Percentiles rank a stretch among this genome's conserved stretches.
These are phyloP conservation scores for Gibbula magus DNA, from an alignment of 2,888 invertebrate genomes.

Conservation along the genomic window DNA sequence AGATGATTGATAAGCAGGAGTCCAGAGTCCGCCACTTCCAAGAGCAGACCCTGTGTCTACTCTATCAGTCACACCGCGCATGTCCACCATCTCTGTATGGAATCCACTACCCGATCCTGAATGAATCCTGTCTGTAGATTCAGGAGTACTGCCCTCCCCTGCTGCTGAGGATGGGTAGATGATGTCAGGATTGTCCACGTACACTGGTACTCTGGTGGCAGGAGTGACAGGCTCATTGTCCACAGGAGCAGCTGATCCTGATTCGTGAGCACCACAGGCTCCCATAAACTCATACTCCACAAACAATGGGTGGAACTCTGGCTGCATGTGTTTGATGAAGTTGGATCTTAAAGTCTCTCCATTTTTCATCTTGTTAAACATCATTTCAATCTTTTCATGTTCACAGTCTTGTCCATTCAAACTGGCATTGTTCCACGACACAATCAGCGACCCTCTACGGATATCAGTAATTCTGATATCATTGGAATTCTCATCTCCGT, in stretches of 20 bases:
- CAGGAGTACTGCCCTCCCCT: not conserved
- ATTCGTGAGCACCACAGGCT: not conserved
- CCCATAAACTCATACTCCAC: slow-evolving; percentile 12
- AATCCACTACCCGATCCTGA: not conserved
- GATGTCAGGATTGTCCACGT: not conserved
- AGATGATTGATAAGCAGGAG: not conserved
- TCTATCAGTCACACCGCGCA: not conserved
- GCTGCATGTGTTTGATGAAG: slow-evolving; percentile 22
- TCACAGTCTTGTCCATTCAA: slow-evolving; percentile 11
- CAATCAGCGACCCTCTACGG: slow-evolving; percentile 9
- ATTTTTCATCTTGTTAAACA: not conserved
- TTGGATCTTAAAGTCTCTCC: not conserved
- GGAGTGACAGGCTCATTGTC: not conserved
- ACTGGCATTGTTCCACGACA: slow-evolving; percentile 6
- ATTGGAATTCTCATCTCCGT: not conserved
- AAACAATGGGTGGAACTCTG: slow-evolving; percentile 11
- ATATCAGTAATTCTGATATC: not conserved
- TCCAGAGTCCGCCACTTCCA: not conserved
- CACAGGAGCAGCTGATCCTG: not conserved
- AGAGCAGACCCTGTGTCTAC: not conserved
- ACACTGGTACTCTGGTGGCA: not conserved
- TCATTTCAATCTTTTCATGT: not conserved
- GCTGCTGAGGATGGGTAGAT: not conserved
- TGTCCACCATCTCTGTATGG: not conserved
- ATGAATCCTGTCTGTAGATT: not conserved